Evolutionary conservation across 2,113 vertebrate genomes (phyloP), one percentile per base, ranked within the genome.

Genomic region (Laterallus jamaicensis): DNA sequence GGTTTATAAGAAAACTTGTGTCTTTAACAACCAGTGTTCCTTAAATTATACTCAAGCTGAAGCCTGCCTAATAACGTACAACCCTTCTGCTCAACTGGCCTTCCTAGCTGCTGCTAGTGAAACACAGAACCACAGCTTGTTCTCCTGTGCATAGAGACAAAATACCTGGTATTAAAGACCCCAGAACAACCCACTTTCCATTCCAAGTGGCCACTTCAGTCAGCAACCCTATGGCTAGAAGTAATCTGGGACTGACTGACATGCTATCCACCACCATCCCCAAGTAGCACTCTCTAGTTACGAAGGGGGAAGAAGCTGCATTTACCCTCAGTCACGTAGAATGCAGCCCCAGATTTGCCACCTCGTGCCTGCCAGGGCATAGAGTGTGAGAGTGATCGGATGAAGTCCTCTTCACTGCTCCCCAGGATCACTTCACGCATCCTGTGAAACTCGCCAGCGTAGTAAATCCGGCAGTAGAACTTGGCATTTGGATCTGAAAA

Each of bases 401-500:
- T 98, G 39, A 99, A 99, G 89, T 99, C 99, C 37, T 99, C 99
- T 69, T 99, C 99, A 0, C 97, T 98, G 97, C 99, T 99, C 95
- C 99, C 99, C 98, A 99, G 97, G 90, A 99, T 99, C 95, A 98
- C 99, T 73, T 99, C 99, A 0, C 99, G 98, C 99, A 99, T 99
- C 97, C 98, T 99, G 89, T 99, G 99, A 84, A 99, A 99, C 94
- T 99, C 99, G 73, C 99, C 98, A 10, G 99, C 99, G 0, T 99
- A 99, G 97, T 99, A 99, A 94, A 99, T 98, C 7, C 99, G 98
- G 86, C 99, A 99, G 97, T 99, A 99, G 94, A 99, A 99, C 96
- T 99, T 99, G 56, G 99, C 99, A 59, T 99, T 99, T 1, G 99
- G 98, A 35, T 99, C 99, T 0, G 99, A 99, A 97, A 99, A 99